phyloP scores from a whole-genome alignment of 2,797 vertebrate genomes.

The Coccyzus lansbergi region DNA sequence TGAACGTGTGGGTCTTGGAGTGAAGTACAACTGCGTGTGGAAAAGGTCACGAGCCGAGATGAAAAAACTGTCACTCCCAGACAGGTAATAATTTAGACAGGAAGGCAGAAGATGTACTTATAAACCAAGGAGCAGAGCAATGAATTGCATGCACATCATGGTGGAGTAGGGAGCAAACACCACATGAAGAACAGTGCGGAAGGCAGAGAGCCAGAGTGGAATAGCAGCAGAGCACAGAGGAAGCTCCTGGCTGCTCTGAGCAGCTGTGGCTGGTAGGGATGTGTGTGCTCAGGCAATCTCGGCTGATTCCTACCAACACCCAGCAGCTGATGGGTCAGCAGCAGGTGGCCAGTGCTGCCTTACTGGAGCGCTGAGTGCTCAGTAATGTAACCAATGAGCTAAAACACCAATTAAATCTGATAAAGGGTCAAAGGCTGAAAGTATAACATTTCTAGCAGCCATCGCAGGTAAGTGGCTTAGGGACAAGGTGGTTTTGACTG shows the following conservation, averaged over 20 bases:
- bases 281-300: background rate
- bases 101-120: background rate
- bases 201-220: background rate
- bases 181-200: fast-evolving
- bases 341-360: background rate
- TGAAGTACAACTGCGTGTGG: background rate
- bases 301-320: background rate
- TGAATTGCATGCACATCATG: background rate
- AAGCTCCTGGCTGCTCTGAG: background rate
- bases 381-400: background rate
- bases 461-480: background rate
- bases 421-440: background rate
- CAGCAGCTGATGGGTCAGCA: background rate
- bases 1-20: background rate
- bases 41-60: background rate
- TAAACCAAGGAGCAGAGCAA: background rate
- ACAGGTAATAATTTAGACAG: background rate
- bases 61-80: background rate
- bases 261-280: background rate
- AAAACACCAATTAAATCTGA: background rate
- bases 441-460: background rate
- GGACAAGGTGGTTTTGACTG: background rate
- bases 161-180: background rate
- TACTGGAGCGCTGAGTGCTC: background rate
- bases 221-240: background rate